These are phyloP conservation scores for Nemapogon koenigi DNA, from an alignment of 2,888 invertebrate species.

Conservation along the genomic window DNA sequence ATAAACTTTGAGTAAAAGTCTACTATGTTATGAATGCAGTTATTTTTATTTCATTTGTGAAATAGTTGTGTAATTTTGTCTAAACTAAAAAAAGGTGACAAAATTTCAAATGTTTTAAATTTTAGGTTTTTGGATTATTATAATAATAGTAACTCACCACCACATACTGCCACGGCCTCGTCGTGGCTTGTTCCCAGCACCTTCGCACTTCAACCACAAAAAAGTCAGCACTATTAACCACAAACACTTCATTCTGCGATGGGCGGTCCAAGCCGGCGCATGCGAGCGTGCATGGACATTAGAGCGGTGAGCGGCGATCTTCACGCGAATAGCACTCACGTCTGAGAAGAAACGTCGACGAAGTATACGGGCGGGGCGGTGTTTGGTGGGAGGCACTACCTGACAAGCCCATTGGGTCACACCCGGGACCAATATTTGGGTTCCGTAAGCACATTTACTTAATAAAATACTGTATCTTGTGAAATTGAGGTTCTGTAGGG, in stretches of 20 bases:
- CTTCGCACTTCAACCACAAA: conserved; percentile 53
- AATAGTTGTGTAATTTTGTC: not conserved
- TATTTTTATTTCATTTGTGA: not conserved
- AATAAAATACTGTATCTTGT: too few relatives aligned
- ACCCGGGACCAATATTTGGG: too few relatives aligned
- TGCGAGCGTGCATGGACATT: conserved; percentile 18
- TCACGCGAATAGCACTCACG: conserved; percentile 39
- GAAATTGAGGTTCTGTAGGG: too few relatives aligned
- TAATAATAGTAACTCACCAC: conserved; percentile 72
- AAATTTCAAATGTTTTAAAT: not conserved
- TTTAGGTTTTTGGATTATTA: not conserved
- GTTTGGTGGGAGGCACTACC: conserved; percentile 52
- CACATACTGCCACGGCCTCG: conserved; percentile 90
- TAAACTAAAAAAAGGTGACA: not conserved
- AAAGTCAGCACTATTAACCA: conserved; percentile 59
- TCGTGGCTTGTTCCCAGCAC: conserved; percentile 68
- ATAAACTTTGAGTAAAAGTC: not conserved
- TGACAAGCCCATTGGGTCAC: conserved; percentile 40
- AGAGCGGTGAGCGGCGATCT: not conserved
- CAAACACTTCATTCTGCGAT: conserved; percentile 58
- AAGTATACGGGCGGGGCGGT: conserved; percentile 41
- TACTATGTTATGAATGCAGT: not conserved
- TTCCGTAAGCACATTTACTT: too few relatives aligned
- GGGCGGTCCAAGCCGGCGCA: conserved; percentile 33
- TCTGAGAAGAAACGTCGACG: conserved; percentile 30